A percentile compares a stretch with the other conserved stretches of the same genome.
Conservation (phyloP, 2,113 vertebrate species). For the Zapus hudsonius region DNA sequence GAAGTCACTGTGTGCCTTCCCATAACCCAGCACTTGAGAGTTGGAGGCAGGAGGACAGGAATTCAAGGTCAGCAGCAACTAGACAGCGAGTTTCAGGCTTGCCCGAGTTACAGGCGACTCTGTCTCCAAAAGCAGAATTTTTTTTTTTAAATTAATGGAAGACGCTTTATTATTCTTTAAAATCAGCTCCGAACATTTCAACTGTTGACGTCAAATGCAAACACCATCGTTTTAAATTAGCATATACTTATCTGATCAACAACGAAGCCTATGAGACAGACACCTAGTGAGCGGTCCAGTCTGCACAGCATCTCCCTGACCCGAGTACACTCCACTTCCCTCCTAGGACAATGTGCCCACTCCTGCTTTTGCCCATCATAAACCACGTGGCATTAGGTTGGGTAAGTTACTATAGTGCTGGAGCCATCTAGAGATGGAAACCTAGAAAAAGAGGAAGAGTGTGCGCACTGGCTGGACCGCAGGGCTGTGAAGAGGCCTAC, state of each 20-base stretch:
- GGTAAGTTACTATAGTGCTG: constrained; percentile 75
- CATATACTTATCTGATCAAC: constrained; percentile 87
- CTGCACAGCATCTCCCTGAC: constrained; percentile 20
- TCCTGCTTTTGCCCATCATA: constrained; percentile 76
- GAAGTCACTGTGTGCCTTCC: not conserved
- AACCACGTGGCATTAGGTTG: constrained; percentile 86
- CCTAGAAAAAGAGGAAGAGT: constrained; percentile 77
- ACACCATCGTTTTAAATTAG: constrained; percentile 86
- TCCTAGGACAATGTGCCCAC: constrained; percentile 47
- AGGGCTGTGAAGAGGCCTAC: constrained; percentile 74
- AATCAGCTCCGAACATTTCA: constrained; percentile 81
- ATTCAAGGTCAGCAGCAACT: not conserved
- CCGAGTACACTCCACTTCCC: constrained; percentile 74
- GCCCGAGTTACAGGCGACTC: too few relatives aligned
- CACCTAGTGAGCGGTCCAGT: constrained; percentile 73
- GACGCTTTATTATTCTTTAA: constrained; percentile 81
- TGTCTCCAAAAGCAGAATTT: not conserved
- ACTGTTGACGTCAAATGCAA: constrained; percentile 86
- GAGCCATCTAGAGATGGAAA: constrained; percentile 77
- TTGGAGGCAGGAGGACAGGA: not conserved
- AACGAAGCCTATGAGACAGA: constrained; percentile 83
- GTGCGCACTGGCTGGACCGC: constrained; percentile 79
- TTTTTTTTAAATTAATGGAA: constrained; percentile 74
- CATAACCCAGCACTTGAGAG: not conserved
- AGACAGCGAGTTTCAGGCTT: not conserved